A percentile compares a stretch with the other conserved stretches of the same genome.
These are phyloP conservation scores for Centropus unirufus DNA, from an alignment of 2,113 vertebrate genomes.

Conservation along the genomic window DNA sequence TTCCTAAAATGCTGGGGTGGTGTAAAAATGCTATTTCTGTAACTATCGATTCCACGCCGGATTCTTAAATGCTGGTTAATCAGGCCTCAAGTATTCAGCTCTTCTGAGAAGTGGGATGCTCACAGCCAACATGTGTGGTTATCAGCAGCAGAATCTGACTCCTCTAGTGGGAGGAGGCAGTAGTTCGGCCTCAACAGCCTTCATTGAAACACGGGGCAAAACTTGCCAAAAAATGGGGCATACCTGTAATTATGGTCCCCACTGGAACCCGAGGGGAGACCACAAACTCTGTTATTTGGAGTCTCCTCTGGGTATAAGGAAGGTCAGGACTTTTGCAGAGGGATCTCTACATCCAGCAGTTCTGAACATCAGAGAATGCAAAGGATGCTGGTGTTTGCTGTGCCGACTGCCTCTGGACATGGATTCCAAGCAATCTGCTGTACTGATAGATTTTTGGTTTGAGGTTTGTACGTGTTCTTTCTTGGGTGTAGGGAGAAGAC, in stretches of 20 bases:
- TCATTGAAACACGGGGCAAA: neutral
- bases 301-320: neutral
- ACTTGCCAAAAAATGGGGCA: slow-evolving; percentile 37
- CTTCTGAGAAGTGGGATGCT: slow-evolving; percentile 25
- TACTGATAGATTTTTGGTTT: neutral
- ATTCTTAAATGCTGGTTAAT: slow-evolving; percentile 58
- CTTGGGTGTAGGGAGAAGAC: neutral
- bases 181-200: slow-evolving; percentile 10
- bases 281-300: slow-evolving; percentile 15
- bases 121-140: neutral
- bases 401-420: neutral
- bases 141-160: neutral
- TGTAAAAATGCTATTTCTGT: slow-evolving; percentile 60
- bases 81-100: slow-evolving; percentile 62
- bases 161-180: slow-evolving; percentile 20
- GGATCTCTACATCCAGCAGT: neutral
- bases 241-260: neutral
- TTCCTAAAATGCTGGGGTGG: slow-evolving; percentile 36
- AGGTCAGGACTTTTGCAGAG: neutral
- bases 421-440: neutral
- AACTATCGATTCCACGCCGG: slow-evolving; percentile 23
- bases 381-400: neutral
- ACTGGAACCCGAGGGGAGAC: slow-evolving; percentile 37
- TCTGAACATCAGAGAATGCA: neutral
- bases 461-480: neutral